Evolutionary conservation across 2,888 invertebrate species (phyloP), one percentile per base, ranked within the genome.

Genomic region (Pyrrhia umbra): DNA sequence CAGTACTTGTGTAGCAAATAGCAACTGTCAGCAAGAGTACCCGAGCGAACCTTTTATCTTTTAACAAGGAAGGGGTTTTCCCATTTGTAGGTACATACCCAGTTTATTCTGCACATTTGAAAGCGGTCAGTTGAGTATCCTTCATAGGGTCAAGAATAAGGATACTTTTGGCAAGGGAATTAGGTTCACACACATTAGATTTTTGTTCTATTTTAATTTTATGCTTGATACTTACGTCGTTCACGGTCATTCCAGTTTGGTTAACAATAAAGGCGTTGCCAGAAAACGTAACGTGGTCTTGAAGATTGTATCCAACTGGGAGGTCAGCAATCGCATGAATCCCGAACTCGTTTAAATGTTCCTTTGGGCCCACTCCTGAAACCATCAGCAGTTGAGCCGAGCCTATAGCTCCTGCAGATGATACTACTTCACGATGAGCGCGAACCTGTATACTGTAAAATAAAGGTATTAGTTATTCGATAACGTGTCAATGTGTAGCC

Each of bases 311-410:
- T 8, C 98, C 98, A 0, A 98, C 98, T 2, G 96, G 96, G 1
- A 97, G 93, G 85, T 98, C 95, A 69, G 96, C 94, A 34, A 97
- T 83, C 1, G 96, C 95, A 0, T 95, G 87, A 54, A 98, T 97
- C 2, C 95, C 95, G 6, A 96, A 82, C 30, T 95, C 90, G 18
- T 89, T 81, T 5, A 97, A 90, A 82, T 97, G 96, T 0, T 95
- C 92, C 27, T 86, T 90, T 0, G 97, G 97, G 0, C 97, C 97
- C 25, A 98, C 93, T 10, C 98, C 98, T 0, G 98, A 98, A 13
- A 98, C 88, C 97, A 98, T 97, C 46, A 98, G 89, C 3, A 98
- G 88, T 85, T 98, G 98, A 0, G 98, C 98, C 1, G 98, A 97
- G 75, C 97, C 98, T 25, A 98, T 96, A 0, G 97, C 93, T 2